Evolutionary conservation across 2,888 invertebrate genomes (phyloP), one percentile per base, ranked within the genome.

Genomic region (Emesis russula): DNA sequence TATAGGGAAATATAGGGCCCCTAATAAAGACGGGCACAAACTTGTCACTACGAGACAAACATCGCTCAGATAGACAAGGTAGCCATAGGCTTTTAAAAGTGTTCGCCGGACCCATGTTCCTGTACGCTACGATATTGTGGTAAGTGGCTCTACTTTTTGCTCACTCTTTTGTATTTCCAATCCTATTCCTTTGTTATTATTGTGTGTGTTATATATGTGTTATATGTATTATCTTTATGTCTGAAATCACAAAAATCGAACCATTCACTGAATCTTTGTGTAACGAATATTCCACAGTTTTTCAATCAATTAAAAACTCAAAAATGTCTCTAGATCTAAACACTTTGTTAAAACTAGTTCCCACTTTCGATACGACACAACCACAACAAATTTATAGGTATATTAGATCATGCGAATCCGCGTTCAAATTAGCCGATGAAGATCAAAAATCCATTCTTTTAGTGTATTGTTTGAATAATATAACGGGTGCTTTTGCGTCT

Each of bases 291-390:
- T 53, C 53, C 53, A n/a, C 13, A n/a, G 3, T 53, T 53, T 53
- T 58, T 3, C 80, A 9, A 87, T 81, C 41, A 92, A 13, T 94
- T 95, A 0, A 79, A 94, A 9, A 87, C 84, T 0, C 95, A 94
- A 92, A 95, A 95, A 0, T 66, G 63, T 31, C 63, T 66, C 9
- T 66, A 66, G 63, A 66, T 25, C 7, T 66, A 11, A 66, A 66
- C 11, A 66, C 25, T 66, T 58, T 83, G 11, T 76, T 84, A 80
- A 78, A 79, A 6, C 85, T 85, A 53, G 18, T 95, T 0, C 88
- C 86, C n/a, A 71, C 81, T 4, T 91, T 86, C 63, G 85, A 88
- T 41, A 85, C 87, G 0, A 84, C 82, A 58, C 73, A 88, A 58
- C 31, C 18, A 44, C 63, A 81, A 38, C 81, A 91, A 85, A 77